Evolutionary conservation across 1,140 invertebrate genomes (phyloP), one percentile per base, ranked within the genome.

Genomic region (Drosophila orena): DNA sequence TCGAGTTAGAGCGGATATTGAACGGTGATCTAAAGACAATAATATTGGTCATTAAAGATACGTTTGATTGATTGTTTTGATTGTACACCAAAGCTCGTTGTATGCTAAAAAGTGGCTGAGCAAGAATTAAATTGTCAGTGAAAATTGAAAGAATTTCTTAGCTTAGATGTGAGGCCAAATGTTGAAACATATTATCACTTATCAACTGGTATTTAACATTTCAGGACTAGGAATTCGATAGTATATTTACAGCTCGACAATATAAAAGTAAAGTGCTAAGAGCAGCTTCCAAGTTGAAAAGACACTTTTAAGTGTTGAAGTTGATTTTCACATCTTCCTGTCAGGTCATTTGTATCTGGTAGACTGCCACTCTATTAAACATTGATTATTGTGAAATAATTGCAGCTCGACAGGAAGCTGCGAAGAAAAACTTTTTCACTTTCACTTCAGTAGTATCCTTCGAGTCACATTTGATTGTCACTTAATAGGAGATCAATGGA

Each of bases 371-470:
- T 14, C 10, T 24, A 24, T 42, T 30, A 5, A 17, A 34, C 6
- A 11, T 40, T 22, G 14, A 34, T 11, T 4, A 20, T 30, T 30
- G 7, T n/a, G 4, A 37, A 53, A 53, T 22, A 37, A 6, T 15
- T 15, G 2, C 15, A 35, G 57, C 42, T 62, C 4, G 30, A 34
- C 62, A 60, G 64, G 20, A 64, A 68, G 64, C 24, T 30, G 34
- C 43, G 58, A 64, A 46, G 40, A 64, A 44, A 62, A 20, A 24
- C 35, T 42, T 60, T 30, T 47, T 6, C 77, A 76, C 77, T 80
- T 81, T 79, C 77, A 79, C 71, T 80, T 61, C 20, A 14, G n/a
- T 11, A 22, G 35, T 38, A 40, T 52, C 58, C 44, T 73, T 35
- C 20, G 27, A 10, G 35, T 66, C 71, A 75, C 71, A 65, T 24